Percentiles rank a stretch among this genome's conserved stretches.
phyloP scores from a whole-genome alignment of 2,797 vertebrate genomes.

The Gila robusta region DNA sequence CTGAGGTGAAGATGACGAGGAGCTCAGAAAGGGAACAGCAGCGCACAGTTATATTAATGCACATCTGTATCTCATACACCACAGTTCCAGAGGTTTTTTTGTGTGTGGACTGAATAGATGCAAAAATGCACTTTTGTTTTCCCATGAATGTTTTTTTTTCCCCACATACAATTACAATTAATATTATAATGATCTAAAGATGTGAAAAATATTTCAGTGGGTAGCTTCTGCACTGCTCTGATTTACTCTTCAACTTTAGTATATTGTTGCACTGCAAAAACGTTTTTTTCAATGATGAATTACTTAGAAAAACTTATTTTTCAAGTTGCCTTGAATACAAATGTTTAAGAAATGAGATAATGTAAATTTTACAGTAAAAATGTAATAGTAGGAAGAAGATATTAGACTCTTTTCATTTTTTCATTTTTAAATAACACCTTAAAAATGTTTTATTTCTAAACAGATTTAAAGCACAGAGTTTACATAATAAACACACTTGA shows the following conservation, averaged over 20 bases:
- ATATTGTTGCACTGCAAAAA: background rate
- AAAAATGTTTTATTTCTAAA: slow-evolving; percentile 9
- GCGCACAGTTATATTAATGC: too few species aligned
- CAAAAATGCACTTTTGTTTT: background rate
- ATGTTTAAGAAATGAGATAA: background rate
- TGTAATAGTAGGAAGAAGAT: background rate
- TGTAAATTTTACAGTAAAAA: background rate
- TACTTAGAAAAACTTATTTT: background rate
- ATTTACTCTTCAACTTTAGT: background rate
- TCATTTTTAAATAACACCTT: slow-evolving; percentile 9
- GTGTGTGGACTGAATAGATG: background rate
- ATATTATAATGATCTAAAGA: background rate
- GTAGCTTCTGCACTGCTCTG: background rate
- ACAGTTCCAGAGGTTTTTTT: background rate
- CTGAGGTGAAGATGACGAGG: too few species aligned
- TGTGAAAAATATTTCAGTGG: background rate
- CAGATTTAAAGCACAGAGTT: background rate
- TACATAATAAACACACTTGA: slow-evolving; percentile 1
- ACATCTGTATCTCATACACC: too few species aligned
- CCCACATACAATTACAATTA: background rate
- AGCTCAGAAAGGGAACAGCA: too few species aligned
- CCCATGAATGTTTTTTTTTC: too few species aligned
- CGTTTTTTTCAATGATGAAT: background rate
- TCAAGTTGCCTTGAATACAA: background rate
- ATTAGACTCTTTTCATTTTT: background rate